Percentiles rank a stretch among this genome's conserved stretches.
These are phyloP conservation scores for Paratrypauchen microcephalus DNA, from an alignment of 2,797 vertebrate genomes.

Conservation along the genomic window DNA sequence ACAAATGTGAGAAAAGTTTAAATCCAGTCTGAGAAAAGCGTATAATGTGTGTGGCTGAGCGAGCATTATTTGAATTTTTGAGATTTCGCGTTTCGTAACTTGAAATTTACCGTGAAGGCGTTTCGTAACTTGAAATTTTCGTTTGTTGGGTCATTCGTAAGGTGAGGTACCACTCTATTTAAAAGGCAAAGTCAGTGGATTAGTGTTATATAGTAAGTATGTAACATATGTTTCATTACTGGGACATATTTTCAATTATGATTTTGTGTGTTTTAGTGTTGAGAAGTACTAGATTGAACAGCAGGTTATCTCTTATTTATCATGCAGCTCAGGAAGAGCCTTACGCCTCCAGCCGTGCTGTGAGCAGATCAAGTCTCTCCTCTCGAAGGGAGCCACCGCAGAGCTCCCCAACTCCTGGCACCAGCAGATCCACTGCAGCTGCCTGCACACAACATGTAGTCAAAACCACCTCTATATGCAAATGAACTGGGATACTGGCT, in stretches of 20 bases:
- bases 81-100: no score
- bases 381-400: slow-evolving; percentile 95
- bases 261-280: neutral
- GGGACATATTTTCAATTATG: neutral
- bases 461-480: slow-evolving; percentile 11
- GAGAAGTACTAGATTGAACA: neutral
- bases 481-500: slow-evolving; percentile 11
- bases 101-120: no score
- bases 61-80: no score
- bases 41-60: no score
- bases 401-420: slow-evolving; percentile 93
- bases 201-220: neutral
- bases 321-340: slow-evolving; percentile 9
- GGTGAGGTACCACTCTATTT: no score
- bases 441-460: slow-evolving; percentile 75
- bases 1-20: no score
- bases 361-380: slow-evolving; percentile 84
- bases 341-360: slow-evolving; percentile 84
- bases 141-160: no score
- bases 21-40: no score
- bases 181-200: neutral
- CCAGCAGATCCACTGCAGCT: slow-evolving; percentile 93
- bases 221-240: neutral
- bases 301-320: neutral
- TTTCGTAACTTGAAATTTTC: no score